These are phyloP conservation scores for Ganaspis sp. DNA, from an alignment of 1,140 invertebrate genomes.

Conservation along the genomic window DNA sequence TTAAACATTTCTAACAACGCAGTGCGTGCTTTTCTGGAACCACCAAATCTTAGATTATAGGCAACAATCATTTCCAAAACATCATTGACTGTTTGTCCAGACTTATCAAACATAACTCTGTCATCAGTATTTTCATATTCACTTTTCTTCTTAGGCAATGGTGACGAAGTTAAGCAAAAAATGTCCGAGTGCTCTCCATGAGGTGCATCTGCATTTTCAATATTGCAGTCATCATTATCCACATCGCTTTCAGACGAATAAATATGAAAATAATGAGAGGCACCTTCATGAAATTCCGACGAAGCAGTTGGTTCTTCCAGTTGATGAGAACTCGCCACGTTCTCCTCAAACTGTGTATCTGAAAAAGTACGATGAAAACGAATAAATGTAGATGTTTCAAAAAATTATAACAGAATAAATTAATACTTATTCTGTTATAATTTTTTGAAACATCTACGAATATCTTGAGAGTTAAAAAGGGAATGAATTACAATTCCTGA, in stretches of 20 bases:
- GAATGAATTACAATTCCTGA: no score
- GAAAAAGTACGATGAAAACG: no score
- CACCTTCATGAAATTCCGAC: no score
- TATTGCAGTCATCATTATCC: background rate
- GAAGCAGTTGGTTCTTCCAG: no score
- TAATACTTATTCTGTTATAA: no score
- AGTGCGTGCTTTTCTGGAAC: background rate
- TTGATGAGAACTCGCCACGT: no score
- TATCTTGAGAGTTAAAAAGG: no score
- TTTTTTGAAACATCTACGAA: no score
- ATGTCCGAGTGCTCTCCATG: background rate
- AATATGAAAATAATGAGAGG: no score
- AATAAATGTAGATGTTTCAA: no score
- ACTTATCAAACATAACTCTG: conserved; percentile 38
- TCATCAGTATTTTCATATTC: background rate
- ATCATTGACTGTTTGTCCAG: conserved; percentile 31
- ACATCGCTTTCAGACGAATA: background rate
- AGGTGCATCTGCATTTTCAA: background rate
- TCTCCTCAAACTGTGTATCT: no score
- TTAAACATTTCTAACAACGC: conserved; percentile 30
- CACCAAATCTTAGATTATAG: conserved; percentile 35
- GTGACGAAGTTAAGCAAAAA: background rate
- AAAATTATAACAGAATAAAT: no score
- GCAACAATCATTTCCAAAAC: conserved; percentile 36
- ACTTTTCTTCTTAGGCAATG: background rate